A percentile compares a stretch with the other conserved stretches of the same genome.
phyloP scores from a whole-genome alignment of 2,888 invertebrate species.

The Aphidoletes aphidimyza region DNA sequence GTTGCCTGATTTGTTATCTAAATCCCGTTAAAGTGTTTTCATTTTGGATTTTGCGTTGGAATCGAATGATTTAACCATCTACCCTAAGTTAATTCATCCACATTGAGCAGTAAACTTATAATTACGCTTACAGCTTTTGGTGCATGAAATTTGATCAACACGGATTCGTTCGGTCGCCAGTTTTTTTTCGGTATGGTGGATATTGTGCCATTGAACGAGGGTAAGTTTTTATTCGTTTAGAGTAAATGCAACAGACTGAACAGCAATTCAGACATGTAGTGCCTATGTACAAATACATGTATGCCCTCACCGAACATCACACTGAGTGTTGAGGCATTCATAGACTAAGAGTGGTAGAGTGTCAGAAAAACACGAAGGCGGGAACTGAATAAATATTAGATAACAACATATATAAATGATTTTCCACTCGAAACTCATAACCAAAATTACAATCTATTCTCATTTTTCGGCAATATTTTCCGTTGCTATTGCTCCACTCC shows the following conservation, averaged over 20 bases:
- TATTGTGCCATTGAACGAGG: neutral
- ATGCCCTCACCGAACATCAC: neutral
- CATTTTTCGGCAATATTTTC: conserved; percentile 7
- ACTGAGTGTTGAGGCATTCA: too few species aligned
- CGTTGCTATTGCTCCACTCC: neutral
- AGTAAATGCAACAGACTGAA: neutral
- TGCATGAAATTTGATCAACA: neutral
- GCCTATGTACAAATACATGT: conserved; percentile 4
- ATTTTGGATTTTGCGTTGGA: too few species aligned
- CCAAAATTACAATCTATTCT: neutral
- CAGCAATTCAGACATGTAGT: neutral
- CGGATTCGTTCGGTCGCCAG: neutral
- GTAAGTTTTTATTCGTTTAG: neutral
- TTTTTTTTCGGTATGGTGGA: too few species aligned
- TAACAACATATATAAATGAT: conserved; percentile 8
- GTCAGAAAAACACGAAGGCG: neutral
- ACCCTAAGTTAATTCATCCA: too few species aligned
- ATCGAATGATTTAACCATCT: too few species aligned
- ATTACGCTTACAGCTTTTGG: neutral
- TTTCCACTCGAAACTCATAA: neutral
- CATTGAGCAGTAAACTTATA: neutral
- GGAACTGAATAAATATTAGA: conserved; percentile 54
- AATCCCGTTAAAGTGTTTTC: conserved; percentile 10
- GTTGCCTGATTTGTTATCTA: conserved; percentile 15
- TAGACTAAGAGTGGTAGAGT: neutral